A percentile compares a stretch with the other conserved stretches of the same genome.
Evolutionary conservation across 2,888 invertebrate species (phyloP).

Genomic region (Sipunculus nudus): DNA sequence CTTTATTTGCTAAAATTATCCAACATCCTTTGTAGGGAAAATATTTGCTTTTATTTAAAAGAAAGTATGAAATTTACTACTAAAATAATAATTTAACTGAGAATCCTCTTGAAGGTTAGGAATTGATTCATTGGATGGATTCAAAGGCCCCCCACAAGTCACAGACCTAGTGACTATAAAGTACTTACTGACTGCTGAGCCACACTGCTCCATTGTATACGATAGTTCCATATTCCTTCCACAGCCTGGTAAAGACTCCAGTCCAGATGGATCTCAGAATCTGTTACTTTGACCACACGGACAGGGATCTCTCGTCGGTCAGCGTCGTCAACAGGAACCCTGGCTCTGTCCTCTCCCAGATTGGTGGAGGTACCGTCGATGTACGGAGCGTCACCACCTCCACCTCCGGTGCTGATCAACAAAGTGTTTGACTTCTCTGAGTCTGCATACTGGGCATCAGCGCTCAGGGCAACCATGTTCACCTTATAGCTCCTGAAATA

Average conservation of each 20-base stretch:
- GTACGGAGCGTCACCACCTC: not conserved
- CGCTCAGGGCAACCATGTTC: constrained; percentile 58
- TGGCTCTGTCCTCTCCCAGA: not conserved
- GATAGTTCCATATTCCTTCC: constrained; percentile 56
- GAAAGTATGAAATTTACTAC: too few species aligned
- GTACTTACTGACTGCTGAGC: constrained; percentile 63
- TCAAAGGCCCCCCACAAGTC: too few species aligned
- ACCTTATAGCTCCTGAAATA: constrained; percentile 59
- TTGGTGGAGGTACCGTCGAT: not conserved
- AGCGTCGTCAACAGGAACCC: not conserved
- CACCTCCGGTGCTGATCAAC: constrained; percentile 46
- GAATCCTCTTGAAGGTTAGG: too few species aligned
- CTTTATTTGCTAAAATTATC: too few species aligned
- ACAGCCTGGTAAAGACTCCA: constrained; percentile 59
- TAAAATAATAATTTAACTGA: too few species aligned
- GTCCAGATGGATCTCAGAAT: constrained; percentile 61
- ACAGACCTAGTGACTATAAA: not conserved
- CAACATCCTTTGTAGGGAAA: too few species aligned
- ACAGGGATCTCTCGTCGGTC: constrained; percentile 44
- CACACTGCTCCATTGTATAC: constrained; percentile 64
- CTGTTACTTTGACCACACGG: constrained; percentile 59
- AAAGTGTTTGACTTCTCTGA: constrained; percentile 61
- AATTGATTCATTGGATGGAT: too few species aligned
- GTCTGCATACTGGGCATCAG: constrained; percentile 51
- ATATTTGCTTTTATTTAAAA: too few species aligned